These are phyloP conservation scores for Spermophilus dauricus DNA, from an alignment of 2,113 vertebrate species.

Conservation along the genomic window DNA sequence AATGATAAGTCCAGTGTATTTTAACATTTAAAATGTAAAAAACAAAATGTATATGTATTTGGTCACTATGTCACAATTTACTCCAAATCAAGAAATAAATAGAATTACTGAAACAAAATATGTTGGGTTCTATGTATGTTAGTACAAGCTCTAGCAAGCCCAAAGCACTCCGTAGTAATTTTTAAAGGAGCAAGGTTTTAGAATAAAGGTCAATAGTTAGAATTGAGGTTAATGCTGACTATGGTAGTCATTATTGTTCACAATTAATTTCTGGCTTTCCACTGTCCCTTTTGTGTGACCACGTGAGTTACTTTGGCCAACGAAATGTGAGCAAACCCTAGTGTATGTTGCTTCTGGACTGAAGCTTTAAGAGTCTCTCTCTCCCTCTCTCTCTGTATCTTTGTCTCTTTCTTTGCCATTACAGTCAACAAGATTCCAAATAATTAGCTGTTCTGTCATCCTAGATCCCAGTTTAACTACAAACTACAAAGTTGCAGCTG, in stretches of 20 bases:
- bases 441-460: neutral
- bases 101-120: neutral
- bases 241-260: neutral
- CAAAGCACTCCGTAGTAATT: neutral
- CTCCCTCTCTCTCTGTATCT: neutral
- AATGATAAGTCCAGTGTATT: neutral
- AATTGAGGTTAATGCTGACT: neutral
- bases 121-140: too few relatives aligned
- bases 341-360: neutral
- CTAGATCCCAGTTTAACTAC: neutral
- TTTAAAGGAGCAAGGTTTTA: neutral
- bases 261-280: neutral
- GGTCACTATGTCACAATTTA: neutral
- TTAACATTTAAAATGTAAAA: neutral
- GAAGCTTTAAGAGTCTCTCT: neutral
- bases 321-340: neutral
- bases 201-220: neutral
- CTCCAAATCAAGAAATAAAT: neutral
- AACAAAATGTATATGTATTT: neutral
- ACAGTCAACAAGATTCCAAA: neutral
- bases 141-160: neutral
- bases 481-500: neutral
- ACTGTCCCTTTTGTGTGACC: neutral
- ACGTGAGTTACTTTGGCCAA: neutral
- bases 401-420: too few relatives aligned